Conservation (phyloP, 2,888 invertebrate genomes). For the Microplitis deprimator region DNA sequence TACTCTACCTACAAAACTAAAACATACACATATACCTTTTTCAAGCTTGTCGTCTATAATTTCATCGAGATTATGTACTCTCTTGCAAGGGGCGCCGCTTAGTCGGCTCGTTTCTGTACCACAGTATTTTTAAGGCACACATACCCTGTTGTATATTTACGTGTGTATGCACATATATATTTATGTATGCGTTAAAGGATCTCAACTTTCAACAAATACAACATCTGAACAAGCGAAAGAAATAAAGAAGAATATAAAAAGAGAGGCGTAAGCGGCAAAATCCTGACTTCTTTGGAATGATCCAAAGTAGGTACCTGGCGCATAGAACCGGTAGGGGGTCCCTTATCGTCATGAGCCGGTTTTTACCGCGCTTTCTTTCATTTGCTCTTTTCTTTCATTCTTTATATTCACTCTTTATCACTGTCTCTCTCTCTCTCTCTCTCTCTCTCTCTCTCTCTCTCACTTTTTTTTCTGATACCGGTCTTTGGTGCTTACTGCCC, state of each 20-base stretch:
- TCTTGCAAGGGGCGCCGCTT: slow-evolving; percentile 48
- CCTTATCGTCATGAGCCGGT: slow-evolving; percentile 61
- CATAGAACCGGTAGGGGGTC: slow-evolving; percentile 64
- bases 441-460: not conserved
- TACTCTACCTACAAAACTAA: not conserved
- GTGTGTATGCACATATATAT: not conserved
- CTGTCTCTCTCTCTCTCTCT: not conserved
- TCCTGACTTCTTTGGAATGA: slow-evolving; percentile 18
- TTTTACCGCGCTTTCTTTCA: slow-evolving; percentile 61
- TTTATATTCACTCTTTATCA: not conserved
- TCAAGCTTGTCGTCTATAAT: slow-evolving; percentile 45
- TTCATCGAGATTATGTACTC: slow-evolving; percentile 49
- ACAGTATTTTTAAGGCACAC: slow-evolving; percentile 9
- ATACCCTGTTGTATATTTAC: not conserved
- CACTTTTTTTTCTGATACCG: not conserved
- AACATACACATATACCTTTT: slow-evolving; percentile 16
- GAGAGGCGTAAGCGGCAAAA: slow-evolving; percentile 10
- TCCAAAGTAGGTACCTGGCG: slow-evolving; percentile 24
- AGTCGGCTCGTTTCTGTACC: slow-evolving; percentile 39
- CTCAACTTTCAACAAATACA: not conserved
- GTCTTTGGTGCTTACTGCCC: not conserved
- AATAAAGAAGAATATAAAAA: not conserved
- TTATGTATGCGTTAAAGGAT: not conserved
- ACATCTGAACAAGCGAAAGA: slow-evolving; percentile 3
- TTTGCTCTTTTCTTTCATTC: slow-evolving; percentile 24